A percentile compares a stretch with the other conserved stretches of the same genome.
Evolutionary conservation across 2,113 vertebrate genomes (phyloP).

Genomic region (Sitta europaea): DNA sequence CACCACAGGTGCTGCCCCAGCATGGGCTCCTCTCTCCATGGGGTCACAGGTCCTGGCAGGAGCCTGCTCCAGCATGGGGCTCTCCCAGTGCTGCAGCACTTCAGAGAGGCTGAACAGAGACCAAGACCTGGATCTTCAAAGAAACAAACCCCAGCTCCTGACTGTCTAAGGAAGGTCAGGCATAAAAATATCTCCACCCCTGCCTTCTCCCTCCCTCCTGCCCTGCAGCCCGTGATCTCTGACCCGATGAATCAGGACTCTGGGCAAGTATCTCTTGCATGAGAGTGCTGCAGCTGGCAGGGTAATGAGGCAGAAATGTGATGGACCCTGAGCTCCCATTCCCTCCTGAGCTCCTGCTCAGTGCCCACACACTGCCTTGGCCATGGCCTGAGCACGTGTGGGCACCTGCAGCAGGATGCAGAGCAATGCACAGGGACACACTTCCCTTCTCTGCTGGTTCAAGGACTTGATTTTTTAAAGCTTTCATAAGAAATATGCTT

Average conservation of each 20-base stretch:
- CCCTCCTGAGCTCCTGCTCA: neutral
- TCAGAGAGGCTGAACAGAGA: neutral
- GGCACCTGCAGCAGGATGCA: neutral
- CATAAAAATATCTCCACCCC: neutral
- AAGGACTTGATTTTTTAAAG: neutral
- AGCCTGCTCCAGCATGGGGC: neutral
- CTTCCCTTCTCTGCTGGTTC: neutral
- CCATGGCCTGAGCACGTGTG: fast-evolving
- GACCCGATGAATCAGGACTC: neutral
- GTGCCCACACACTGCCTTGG: fast-evolving
- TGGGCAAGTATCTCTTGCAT: neutral
- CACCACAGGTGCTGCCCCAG: neutral
- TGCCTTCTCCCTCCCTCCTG: neutral
- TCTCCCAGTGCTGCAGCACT: neutral
- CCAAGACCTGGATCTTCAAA: neutral
- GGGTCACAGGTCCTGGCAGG: neutral
- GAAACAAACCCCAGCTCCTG: neutral
- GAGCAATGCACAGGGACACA: neutral
- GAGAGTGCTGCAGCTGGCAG: neutral
- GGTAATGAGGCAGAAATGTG: neutral
- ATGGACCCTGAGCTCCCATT: neutral
- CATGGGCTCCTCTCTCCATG: neutral
- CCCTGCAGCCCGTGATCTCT: neutral
- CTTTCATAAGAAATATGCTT: neutral
- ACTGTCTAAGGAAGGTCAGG: neutral